Evolutionary conservation across 2,797 vertebrate species (phyloP).

Genomic region (Gallinago stenura): DNA sequence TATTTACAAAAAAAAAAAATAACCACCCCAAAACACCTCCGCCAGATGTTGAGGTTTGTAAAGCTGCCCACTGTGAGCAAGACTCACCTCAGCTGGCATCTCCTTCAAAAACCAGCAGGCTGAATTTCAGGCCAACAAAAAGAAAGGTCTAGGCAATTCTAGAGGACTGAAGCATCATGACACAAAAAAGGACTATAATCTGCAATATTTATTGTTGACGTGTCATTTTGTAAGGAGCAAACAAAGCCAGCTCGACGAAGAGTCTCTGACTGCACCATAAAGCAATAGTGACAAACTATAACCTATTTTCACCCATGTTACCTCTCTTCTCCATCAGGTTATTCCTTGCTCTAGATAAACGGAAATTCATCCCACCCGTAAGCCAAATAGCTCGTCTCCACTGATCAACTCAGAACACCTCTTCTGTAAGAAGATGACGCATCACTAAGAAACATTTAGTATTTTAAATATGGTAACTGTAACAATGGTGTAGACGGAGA

Average conservation of each 20-base stretch:
- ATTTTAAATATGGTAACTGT: neutral
- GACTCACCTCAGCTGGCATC: neutral
- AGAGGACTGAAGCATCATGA: neutral
- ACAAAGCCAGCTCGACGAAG: neutral
- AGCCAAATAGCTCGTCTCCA: neutral
- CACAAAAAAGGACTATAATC: neutral
- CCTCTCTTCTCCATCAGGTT: neutral
- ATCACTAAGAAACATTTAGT: neutral
- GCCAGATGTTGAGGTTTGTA: neutral
- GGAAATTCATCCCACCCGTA: neutral
- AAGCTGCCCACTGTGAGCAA: fast-evolving
- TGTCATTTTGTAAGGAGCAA: neutral
- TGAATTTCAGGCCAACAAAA: neutral
- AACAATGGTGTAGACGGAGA: neutral
- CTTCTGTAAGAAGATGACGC: neutral
- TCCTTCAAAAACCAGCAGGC: neutral
- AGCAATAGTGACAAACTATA: neutral
- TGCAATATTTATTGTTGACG: neutral
- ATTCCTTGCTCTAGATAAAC: neutral
- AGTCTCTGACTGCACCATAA: neutral
- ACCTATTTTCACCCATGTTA: neutral
- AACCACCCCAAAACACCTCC: neutral
- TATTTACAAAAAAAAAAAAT: neutral
- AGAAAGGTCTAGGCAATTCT: neutral
- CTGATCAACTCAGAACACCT: neutral